phyloP scores from a whole-genome alignment of 2,113 vertebrate species.

The Numida meleagris region DNA sequence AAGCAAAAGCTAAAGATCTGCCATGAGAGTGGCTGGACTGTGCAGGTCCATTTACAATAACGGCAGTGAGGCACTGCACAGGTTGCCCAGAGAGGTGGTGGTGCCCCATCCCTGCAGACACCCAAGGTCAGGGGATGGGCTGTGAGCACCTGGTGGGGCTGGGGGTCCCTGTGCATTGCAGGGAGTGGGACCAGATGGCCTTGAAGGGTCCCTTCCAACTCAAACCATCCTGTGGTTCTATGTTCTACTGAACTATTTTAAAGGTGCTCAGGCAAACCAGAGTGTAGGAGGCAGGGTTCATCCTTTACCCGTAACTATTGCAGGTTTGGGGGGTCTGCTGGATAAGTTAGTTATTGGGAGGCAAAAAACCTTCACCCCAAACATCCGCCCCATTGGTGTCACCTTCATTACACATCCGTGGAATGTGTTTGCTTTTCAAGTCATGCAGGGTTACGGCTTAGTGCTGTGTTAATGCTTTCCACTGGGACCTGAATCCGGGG shows the following conservation, averaged over 20 bases:
- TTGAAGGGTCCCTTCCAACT: too few species aligned
- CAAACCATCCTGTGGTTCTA: too few species aligned
- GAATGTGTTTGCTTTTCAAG: fast-evolving
- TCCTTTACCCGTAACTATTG: too few species aligned
- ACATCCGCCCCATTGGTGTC: fast-evolving
- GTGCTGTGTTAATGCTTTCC: neutral
- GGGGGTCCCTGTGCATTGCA: too few species aligned
- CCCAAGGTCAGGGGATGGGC: too few species aligned
- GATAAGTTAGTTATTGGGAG: fast-evolving
- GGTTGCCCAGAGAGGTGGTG: too few species aligned
- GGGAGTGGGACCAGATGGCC: too few species aligned
- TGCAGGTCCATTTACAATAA: neutral
- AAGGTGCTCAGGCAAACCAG: neutral
- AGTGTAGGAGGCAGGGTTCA: too few species aligned
- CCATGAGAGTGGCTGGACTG: fast-evolving
- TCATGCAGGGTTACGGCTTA: neutral
- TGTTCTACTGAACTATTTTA: fast-evolving
- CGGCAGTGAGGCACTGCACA: too few species aligned
- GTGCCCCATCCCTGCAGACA: too few species aligned
- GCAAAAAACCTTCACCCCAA: neutral
- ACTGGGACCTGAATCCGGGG: fast-evolving
- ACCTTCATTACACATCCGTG: fast-evolving
- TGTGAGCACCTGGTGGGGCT: too few species aligned
- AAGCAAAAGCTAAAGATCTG: neutral
- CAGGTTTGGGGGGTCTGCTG: neutral